Base-by-base conservation (phyloP, 2,888 invertebrate species). In the Noctuana brunneofusca region DNA sequence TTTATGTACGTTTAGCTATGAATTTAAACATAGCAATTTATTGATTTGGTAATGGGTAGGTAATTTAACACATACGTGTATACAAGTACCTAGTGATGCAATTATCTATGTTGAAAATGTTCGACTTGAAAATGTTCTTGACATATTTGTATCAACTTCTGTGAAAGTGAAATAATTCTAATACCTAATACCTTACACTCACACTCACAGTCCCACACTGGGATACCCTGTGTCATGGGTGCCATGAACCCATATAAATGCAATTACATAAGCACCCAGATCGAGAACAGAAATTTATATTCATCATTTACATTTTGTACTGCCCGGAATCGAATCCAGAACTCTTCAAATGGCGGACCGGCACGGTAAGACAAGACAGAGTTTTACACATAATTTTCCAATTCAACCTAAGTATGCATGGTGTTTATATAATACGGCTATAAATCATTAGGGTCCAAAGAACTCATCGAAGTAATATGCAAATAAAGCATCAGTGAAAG, bases 401-500 rank as follows among this genome's bases (percentile, higher is more conserved):
- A 48, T 16, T n/a, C n/a, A 24, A 49, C 24, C 24, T 24, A 8
- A 24, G 4, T n/a, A 24, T 8, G 14, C 14, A 9, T 24, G 49
- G 11, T n/a, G 6, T 22, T 24, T 54, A 43, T 11, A 41, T 43
- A 55, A 43, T 18, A 56, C 8, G 14, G 30, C 16, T 46, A 46
- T 56, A 27, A 24, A 56, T 56, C 18, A 46, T 56, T 46, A 56
- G 9, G 12, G 41, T 22, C 38, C 14, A 27, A 24, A 55, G 11
- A 41, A 12, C 43, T 18, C 56, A 43, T 52, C 50, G 32, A 14
- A 22, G 14, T 59, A 66, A 50, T 65, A 76, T 74, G 73, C 65
- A 72, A 76, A 79, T 76, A 70, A 68, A 71, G 60, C 68, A 68
- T 68, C 70, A 81, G 83, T 78, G 83, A 83, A 83, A 83, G 82